Evolutionary conservation across 2,797 vertebrate species (phyloP), one percentile per base, ranked within the genome.

Genomic region (Gorsachius magnificus): DNA sequence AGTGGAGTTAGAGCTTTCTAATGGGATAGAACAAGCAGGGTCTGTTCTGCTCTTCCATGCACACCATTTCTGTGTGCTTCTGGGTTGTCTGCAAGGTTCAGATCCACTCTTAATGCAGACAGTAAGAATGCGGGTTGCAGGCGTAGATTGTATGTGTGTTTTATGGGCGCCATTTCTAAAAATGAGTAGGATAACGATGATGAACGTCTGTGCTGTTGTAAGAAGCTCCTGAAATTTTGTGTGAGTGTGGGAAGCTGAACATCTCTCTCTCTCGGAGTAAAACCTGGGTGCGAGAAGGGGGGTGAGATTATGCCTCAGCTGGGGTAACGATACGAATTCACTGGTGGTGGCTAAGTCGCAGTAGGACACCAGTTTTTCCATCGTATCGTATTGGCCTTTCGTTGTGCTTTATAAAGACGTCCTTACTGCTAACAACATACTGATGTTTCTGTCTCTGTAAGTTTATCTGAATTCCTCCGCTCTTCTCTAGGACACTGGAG

Each of bases 381-480:
- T 9, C 0, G 7, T 8, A 5, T n/a, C 36, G 17, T 38, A 0
- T 1, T 20, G 36, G 8, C 43, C 38, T 43, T 11, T 1, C 1
- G 24, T 4, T 2, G 3, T 36, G 46, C 35, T 45, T 24, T n/a
- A 5, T n/a, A 24, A 48, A 4, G 17, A 3, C 6, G 5, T 60
- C 28, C 33, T 48, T 21, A 4, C 15, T 48, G 18, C 38, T 38
- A 10, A 20, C 36, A n/a, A 33, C 21, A 5, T 15, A 5, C 24
- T 3, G 0, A 0, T 16, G 28, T 22, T 33, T 46, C 51, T 22
- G 13, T 24, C 51, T 65, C 31, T 28, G 6, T 17, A 15, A 26
- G 10, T 48, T 48, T 43, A 19, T 4, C 33, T 53, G 0, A 9
- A 0, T 26, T 28, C 36, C 9, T 41, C 36, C 36, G 3, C 50